Evolutionary conservation across 2,113 vertebrate species (phyloP), one percentile per base, ranked within the genome.

Genomic region (Gallinago paraguaiae): DNA sequence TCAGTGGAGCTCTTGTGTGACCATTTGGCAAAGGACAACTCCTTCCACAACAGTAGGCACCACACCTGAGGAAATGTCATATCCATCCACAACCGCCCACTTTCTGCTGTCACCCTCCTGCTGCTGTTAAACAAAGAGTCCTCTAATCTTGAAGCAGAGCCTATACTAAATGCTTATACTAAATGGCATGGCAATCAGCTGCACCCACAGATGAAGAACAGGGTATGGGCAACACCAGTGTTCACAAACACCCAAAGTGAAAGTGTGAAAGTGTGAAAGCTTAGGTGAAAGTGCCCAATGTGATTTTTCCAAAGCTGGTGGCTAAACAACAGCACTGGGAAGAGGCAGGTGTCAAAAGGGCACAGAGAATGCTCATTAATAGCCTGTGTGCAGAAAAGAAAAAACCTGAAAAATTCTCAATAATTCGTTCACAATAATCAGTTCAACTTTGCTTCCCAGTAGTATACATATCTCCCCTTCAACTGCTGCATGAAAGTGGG

Each of bases 391-490:
- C 7, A 81, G 59, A 82, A 46, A 70, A 61, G 6, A 53, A 63
- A 53, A 71, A 30, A 24, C 10, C 7, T 19, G 9, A 86, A 82
- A 59, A 87, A 25, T 4, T 64, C 16, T 51, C 27, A 71, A 2
- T 35, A 51, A 37, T 57, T 64, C 3, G 4, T 64, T 89, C 39
- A 50, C 23, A 65, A 17, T 33, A 15, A 43, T 10, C 23, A 11
- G 31, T 84, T 70, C 20, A 64, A 7, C 13, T 84, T 80, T 63
- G 11, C 23, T 82, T 81, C 16, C 24, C 74, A 56, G 28, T 28
- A 46, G 56, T 13, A 56, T 4, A 22, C 0, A 0, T 28, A 14
- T 25, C 23, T 54, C 16, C 14, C 59, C 46, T 82, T 63, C 39
- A 69, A 33, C 4, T 12, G 2, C 53, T 65, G 10, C 23, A 23